Percentiles rank a stretch among this genome's conserved stretches.
phyloP scores from a whole-genome alignment of 1,140 invertebrate genomes.

The Sinonovacula constricta region DNA sequence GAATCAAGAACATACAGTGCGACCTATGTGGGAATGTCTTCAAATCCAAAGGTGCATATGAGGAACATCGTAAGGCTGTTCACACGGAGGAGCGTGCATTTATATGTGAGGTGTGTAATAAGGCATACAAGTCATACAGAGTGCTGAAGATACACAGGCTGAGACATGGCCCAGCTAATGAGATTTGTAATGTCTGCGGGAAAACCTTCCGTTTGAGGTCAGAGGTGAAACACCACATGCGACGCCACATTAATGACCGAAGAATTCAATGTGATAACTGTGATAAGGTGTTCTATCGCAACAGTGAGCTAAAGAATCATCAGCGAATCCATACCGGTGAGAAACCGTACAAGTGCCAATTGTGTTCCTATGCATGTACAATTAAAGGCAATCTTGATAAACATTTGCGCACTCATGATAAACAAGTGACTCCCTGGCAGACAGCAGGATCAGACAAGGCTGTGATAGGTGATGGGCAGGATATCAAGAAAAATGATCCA shows the following conservation, averaged over 20 bases:
- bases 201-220: constrained; percentile 37
- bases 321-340: constrained; percentile 45
- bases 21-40: constrained; percentile 47
- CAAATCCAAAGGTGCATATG: constrained; percentile 43
- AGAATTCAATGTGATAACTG: constrained; percentile 41
- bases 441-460: not conserved
- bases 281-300: constrained; percentile 51
- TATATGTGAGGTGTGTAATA: constrained; percentile 39
- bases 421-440: not conserved
- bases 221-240: constrained; percentile 47
- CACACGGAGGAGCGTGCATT: constrained; percentile 37
- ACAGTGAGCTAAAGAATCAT: constrained; percentile 48
- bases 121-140: constrained; percentile 43
- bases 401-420: constrained; percentile 34
- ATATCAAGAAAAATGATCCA: not conserved
- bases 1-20: constrained; percentile 40
- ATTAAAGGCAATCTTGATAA: constrained; percentile 50
- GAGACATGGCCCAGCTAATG: constrained; percentile 35
- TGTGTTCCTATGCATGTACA: constrained; percentile 41
- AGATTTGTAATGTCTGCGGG: constrained; percentile 43
- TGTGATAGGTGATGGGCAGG: not conserved
- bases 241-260: constrained; percentile 41
- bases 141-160: constrained; percentile 47
- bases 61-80: constrained; percentile 43
- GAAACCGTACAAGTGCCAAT: constrained; percentile 35